Conservation (phyloP, 30 jellyfish, hydroid and myxozoan species). For the Hydractinia symbiolongicarpus region DNA sequence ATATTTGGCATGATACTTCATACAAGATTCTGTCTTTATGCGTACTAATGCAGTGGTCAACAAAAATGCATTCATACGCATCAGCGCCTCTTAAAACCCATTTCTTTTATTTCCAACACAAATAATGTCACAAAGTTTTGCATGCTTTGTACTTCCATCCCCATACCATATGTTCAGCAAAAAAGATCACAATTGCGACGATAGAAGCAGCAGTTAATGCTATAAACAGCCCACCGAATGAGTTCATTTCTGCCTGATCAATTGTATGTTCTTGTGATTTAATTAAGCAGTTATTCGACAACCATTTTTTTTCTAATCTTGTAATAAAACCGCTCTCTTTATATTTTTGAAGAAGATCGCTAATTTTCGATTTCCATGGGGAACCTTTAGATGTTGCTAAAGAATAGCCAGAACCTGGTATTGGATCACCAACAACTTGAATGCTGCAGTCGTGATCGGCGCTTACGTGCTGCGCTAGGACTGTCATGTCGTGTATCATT, state of each 20-base stretch:
- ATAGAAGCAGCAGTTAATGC: not conserved
- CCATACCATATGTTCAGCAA: not conserved
- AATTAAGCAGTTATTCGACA: not conserved
- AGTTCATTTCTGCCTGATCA: not conserved
- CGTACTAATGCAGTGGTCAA: too few relatives aligned
- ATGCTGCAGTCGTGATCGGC: not conserved
- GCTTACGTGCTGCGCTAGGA: not conserved
- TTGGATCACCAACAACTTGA: slow-evolving; percentile 5
- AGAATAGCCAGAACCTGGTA: not conserved
- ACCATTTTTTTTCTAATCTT: not conserved
- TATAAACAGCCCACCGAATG: slow-evolving; percentile 4
- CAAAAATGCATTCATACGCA: too few relatives aligned
- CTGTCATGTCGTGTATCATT: not conserved
- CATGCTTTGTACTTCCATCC: not conserved
- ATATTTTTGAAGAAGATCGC: not conserved
- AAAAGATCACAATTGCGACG: not conserved
- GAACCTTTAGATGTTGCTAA: not conserved
- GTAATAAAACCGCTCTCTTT: not conserved
- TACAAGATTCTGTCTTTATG: too few relatives aligned
- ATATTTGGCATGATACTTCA: too few relatives aligned
- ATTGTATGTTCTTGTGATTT: not conserved
- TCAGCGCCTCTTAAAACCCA: too few relatives aligned
- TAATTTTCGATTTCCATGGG: not conserved
- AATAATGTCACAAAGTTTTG: too few relatives aligned
- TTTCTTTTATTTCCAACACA: too few relatives aligned